These are phyloP conservation scores for Parnassius mnemosyne DNA, from an alignment of 2,888 invertebrate genomes.

Conservation along the genomic window DNA sequence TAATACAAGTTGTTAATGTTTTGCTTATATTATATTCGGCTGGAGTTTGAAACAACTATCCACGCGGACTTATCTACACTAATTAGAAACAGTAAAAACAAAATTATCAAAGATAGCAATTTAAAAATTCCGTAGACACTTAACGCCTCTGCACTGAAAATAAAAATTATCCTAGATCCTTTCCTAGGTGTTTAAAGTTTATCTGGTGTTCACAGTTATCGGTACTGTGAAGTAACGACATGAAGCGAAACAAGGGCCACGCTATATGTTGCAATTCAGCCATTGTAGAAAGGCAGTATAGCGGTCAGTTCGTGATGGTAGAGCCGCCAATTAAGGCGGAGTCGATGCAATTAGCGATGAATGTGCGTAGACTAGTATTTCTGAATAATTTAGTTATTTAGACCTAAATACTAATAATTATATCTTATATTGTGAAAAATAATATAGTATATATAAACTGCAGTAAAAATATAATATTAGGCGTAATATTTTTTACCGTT, in stretches of 20 bases:
- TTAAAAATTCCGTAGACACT: neutral
- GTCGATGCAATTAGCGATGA: conserved; percentile 6
- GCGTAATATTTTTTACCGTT: no score
- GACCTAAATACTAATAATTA: no score
- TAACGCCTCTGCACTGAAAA: neutral
- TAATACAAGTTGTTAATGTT: no score
- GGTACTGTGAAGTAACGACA: conserved; percentile 14
- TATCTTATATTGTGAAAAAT: no score
- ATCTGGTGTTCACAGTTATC: conserved; percentile 3
- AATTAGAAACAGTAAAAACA: no score
- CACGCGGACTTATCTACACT: no score
- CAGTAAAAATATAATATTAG: no score
- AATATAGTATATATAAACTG: no score
- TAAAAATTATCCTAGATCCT: neutral
- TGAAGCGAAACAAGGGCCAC: conserved; percentile 20
- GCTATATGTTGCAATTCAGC: conserved; percentile 22
- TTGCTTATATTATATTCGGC: neutral
- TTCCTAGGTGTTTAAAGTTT: conserved; percentile 7
- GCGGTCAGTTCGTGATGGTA: conserved; percentile 29
- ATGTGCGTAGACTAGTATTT: neutral
- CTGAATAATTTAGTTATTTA: no score
- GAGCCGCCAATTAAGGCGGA: conserved; percentile 15
- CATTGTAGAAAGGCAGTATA: conserved; percentile 26
- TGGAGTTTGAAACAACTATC: neutral
- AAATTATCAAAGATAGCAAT: no score